Evolutionary conservation across 2,888 invertebrate genomes (phyloP).

Genomic region (Lepidochitona cinerea): DNA sequence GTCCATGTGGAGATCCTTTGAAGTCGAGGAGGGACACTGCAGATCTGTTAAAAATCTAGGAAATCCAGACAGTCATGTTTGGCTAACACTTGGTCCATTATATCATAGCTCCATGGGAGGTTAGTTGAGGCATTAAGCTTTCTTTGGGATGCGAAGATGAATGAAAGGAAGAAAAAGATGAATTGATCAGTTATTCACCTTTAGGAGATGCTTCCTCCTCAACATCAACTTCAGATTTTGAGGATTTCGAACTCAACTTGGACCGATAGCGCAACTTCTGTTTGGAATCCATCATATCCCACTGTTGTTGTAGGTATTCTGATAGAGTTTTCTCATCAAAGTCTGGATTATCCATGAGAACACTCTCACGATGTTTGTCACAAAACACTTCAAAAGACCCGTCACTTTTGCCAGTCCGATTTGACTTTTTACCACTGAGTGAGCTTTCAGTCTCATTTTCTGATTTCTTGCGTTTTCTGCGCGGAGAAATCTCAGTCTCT

Average conservation of each 20-base stretch:
- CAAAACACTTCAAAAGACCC: conserved; percentile 64
- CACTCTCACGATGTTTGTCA: conserved; percentile 56
- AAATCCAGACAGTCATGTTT: too few relatives aligned
- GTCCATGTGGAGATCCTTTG: too few relatives aligned
- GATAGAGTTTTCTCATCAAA: conserved; percentile 54
- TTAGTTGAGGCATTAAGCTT: background rate
- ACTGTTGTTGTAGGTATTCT: conserved; percentile 56
- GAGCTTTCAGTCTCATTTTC: conserved; percentile 22
- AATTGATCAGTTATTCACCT: background rate
- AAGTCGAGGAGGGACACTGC: too few relatives aligned
- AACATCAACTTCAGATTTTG: background rate
- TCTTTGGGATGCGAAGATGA: background rate
- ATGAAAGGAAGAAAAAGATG: background rate
- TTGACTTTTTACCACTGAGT: background rate
- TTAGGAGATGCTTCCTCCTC: conserved; percentile 8
- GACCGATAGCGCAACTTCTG: conserved; percentile 57
- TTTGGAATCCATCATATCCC: conserved; percentile 59
- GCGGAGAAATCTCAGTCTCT: conserved; percentile 23
- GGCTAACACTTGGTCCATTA: too few relatives aligned
- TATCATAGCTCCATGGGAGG: background rate
- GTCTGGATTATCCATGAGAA: conserved; percentile 62
- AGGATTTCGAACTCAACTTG: conserved; percentile 18
- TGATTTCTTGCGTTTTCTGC: conserved; percentile 14
- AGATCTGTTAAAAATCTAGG: too few relatives aligned
- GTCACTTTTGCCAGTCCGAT: conserved; percentile 27